These are phyloP conservation scores for Dendrolimus punctatus DNA, from an alignment of 1,140 invertebrate genomes.

Conservation along the genomic window DNA sequence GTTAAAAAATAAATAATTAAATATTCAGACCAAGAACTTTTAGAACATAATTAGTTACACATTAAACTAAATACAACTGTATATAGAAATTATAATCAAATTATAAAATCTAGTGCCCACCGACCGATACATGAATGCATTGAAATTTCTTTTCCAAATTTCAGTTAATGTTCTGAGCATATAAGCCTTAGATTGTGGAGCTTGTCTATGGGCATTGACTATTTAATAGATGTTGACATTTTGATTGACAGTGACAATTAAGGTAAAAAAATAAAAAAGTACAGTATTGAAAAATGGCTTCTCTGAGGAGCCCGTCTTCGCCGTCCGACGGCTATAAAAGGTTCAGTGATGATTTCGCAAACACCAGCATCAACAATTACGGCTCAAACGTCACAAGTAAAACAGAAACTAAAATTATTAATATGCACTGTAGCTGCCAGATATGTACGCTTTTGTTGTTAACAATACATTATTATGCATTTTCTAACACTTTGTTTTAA, in stretches of 20 bases:
- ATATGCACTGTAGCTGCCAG: slow-evolving; percentile 60
- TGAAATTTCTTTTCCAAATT: too few relatives aligned
- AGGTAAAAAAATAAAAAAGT: slow-evolving; percentile 16
- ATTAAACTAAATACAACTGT: too few relatives aligned
- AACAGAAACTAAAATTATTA: slow-evolving; percentile 55
- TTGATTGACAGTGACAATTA: too few relatives aligned
- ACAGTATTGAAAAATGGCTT: slow-evolving; percentile 67
- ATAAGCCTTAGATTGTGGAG: too few relatives aligned
- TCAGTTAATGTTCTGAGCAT: too few relatives aligned
- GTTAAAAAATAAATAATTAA: not conserved
- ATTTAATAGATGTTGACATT: too few relatives aligned
- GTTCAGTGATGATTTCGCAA: slow-evolving; percentile 72
- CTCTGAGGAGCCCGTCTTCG: slow-evolving; percentile 66
- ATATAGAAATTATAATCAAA: too few relatives aligned
- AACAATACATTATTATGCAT: slow-evolving; percentile 60
- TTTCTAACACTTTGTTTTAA: slow-evolving; percentile 61
- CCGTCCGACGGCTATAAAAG: slow-evolving; percentile 73
- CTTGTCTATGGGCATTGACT: too few relatives aligned
- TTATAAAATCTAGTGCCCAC: too few relatives aligned
- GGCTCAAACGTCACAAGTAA: slow-evolving; percentile 73
- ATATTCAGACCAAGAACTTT: too few relatives aligned
- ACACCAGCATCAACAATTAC: slow-evolving; percentile 72
- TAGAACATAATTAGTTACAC: too few relatives aligned
- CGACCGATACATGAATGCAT: too few relatives aligned
- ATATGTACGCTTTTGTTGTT: slow-evolving; percentile 61